Conservation (phyloP, 2,797 vertebrate species). For the Semaprochilodus insignis region DNA sequence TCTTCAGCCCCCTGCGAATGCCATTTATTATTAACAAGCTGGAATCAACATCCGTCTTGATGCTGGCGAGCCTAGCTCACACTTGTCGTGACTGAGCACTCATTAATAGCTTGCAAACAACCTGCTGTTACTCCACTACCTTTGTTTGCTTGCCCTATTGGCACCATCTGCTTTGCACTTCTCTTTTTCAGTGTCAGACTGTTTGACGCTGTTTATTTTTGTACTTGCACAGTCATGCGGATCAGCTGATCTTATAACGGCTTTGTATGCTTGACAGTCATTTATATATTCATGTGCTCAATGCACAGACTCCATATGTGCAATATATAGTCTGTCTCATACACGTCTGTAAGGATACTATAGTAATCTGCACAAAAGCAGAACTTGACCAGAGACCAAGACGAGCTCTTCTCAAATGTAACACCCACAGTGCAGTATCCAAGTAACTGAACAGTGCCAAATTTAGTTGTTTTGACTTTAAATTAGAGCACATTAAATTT, state of each 20-base stretch:
- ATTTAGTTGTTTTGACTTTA: too few relatives aligned
- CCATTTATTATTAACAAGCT: constrained; percentile 2
- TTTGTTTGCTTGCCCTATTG: not conserved
- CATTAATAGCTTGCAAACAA: constrained; percentile 7
- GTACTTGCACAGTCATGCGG: not conserved
- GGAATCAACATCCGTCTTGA: not conserved
- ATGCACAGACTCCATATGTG: not conserved
- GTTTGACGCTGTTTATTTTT: not conserved
- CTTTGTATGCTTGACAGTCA: not conserved
- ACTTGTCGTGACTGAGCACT: not conserved
- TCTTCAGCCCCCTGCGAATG: not conserved
- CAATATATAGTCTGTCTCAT: not conserved
- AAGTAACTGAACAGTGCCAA: too few relatives aligned
- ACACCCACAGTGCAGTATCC: too few relatives aligned
- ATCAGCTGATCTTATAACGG: not conserved
- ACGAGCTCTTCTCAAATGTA: too few relatives aligned
- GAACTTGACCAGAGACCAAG: too few relatives aligned
- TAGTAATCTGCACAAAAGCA: not conserved
- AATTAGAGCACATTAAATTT: not conserved
- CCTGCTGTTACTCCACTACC: not conserved
- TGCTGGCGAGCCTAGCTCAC: not conserved
- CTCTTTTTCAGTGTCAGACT: too few relatives aligned
- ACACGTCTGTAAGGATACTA: not conserved
- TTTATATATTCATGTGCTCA: not conserved
- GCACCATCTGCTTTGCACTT: not conserved